Evolutionary conservation across 2,888 invertebrate species (phyloP).

Genomic region (Neoscelio sp.): DNA sequence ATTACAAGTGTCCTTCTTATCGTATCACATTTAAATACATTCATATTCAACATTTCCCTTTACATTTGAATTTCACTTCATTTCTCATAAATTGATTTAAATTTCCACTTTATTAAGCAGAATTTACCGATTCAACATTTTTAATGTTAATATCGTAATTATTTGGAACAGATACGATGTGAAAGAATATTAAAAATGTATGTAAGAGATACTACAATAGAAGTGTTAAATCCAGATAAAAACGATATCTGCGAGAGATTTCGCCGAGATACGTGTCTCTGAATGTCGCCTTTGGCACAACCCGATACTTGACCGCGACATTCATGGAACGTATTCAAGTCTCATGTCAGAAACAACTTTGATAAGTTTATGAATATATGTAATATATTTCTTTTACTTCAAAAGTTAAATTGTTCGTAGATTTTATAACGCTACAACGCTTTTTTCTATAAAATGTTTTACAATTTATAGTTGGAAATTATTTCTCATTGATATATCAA

Average conservation of each 20-base stretch:
- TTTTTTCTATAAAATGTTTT: no score
- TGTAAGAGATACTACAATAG: no score
- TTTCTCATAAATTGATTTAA: constrained; percentile 31
- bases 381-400: constrained; percentile 38
- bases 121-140: no score
- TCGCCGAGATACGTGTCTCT: constrained; percentile 46
- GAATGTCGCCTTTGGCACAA: constrained; percentile 42
- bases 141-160: not conserved
- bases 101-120: no score
- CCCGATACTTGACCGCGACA: constrained; percentile 61
- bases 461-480: no score
- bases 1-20: constrained; percentile 49
- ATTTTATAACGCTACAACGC: constrained; percentile 38
- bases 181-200: no score
- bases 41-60: constrained; percentile 30
- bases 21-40: constrained; percentile 46
- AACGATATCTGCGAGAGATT: constrained; percentile 43
- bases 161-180: no score
- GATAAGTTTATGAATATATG: constrained; percentile 62
- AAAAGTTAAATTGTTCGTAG: constrained; percentile 30
- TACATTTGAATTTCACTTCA: constrained; percentile 38
- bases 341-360: constrained; percentile 52
- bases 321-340: constrained; percentile 60
- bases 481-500: no score
- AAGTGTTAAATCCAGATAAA: constrained; percentile 45